Conservation (phyloP, 2,113 vertebrate genomes). For the Tautogolabrus adspersus region DNA sequence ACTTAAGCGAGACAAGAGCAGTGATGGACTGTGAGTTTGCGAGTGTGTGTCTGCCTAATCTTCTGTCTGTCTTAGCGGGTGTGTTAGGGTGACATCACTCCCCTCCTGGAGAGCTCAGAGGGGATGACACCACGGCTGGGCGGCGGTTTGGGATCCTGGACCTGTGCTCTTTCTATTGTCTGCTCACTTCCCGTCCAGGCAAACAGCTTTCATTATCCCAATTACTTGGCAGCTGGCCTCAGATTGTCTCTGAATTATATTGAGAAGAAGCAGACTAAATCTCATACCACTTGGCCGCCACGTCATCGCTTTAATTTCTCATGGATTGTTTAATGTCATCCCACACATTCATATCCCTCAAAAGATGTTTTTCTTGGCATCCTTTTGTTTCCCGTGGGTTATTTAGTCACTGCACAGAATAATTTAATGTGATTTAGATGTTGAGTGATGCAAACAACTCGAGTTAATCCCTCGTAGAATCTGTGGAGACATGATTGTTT, state of each 20-base stretch:
- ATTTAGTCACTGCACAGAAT: background rate
- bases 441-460: background rate
- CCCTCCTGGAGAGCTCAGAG: slow-evolving; percentile 34
- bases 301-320: slow-evolving; percentile 20
- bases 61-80: slow-evolving; percentile 7
- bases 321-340: slow-evolving; percentile 18
- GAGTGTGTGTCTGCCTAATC: background rate
- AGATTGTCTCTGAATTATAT: slow-evolving; percentile 37
- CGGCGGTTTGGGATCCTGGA: slow-evolving; percentile 43
- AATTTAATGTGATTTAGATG: background rate
- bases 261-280: slow-evolving; percentile 47
- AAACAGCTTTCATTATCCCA: slow-evolving; percentile 28
- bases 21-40: slow-evolving; percentile 28
- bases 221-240: slow-evolving; percentile 39
- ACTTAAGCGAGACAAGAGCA: slow-evolving; percentile 35
- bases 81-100: slow-evolving; percentile 57
- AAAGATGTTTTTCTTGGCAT: slow-evolving; percentile 13
- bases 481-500: background rate
- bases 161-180: slow-evolving; percentile 54
- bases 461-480: background rate
- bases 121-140: slow-evolving; percentile 44
- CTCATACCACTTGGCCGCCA: background rate
- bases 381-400: background rate
- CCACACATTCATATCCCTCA: slow-evolving; percentile 21
- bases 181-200: slow-evolving; percentile 53